These are phyloP conservation scores for Drosophila siamana DNA, from an alignment of 2,888 invertebrate genomes.

Conservation along the genomic window DNA sequence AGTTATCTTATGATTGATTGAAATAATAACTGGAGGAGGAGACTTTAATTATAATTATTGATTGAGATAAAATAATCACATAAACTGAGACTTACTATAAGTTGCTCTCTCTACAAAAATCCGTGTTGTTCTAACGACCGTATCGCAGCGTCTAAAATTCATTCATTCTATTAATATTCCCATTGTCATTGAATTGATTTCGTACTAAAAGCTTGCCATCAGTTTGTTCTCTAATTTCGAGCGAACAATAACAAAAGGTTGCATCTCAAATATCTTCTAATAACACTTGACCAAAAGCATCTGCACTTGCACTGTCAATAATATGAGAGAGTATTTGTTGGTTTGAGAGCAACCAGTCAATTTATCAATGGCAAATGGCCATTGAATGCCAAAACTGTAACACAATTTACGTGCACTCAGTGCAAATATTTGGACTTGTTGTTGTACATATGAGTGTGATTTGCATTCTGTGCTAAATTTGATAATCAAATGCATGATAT, in stretches of 20 bases:
- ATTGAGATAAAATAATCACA: no score
- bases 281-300: constrained; percentile 10
- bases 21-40: background rate
- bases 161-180: background rate
- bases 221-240: background rate
- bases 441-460: constrained; percentile 22
- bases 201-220: background rate
- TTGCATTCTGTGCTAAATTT: constrained; percentile 38
- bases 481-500: constrained; percentile 54
- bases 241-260: background rate
- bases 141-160: background rate
- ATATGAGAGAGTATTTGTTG: no score
- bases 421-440: constrained; percentile 41
- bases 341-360: no score
- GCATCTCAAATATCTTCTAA: constrained; percentile 8
- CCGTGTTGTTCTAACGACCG: background rate
- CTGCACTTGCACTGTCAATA: background rate
- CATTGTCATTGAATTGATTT: background rate
- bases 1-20: no score
- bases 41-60: no score
- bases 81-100: no score
- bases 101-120: no score
- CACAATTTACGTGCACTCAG: constrained; percentile 40
- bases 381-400: constrained; percentile 30
- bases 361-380: constrained; percentile 38